Conservation (phyloP, 2,888 invertebrate genomes). For the Biston stratarius region DNA sequence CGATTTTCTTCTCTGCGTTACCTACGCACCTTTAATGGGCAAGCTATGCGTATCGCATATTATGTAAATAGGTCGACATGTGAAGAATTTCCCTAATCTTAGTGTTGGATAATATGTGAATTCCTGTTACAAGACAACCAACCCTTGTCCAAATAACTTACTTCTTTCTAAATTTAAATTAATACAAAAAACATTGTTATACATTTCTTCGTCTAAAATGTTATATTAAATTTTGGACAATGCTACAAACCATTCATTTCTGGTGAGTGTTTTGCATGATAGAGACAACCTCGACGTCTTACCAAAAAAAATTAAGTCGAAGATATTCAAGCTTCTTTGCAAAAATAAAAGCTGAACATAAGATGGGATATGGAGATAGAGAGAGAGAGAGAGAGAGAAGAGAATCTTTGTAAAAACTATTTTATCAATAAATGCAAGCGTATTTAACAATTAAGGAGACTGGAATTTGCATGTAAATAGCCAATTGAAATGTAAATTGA, state of each 20-base stretch:
- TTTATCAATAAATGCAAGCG: not conserved
- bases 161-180: too few relatives aligned
- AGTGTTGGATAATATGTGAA: not conserved
- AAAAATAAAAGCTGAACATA: too few relatives aligned
- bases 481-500: slow-evolving; percentile 6
- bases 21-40: not conserved
- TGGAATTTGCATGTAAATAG: not conserved
- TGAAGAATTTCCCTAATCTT: slow-evolving; percentile 2
- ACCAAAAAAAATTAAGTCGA: not conserved
- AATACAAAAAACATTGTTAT: not conserved
- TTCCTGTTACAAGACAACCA: not conserved
- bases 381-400: too few relatives aligned
- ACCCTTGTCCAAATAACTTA: slow-evolving; percentile 5
- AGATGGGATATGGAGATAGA: too few relatives aligned
- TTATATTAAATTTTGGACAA: too few relatives aligned
- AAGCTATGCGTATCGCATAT: not conserved
- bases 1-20: not conserved
- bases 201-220: too few relatives aligned
- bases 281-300: not conserved
- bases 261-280: too few relatives aligned
- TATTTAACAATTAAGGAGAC: not conserved
- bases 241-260: too few relatives aligned
- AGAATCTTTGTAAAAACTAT: not conserved
- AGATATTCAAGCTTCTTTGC: too few relatives aligned
- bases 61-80: slow-evolving; percentile 1